A percentile compares a stretch with the other conserved stretches of the same genome.
phyloP scores from a whole-genome alignment of 2,888 invertebrate genomes.

The Saturnia pavonia region DNA sequence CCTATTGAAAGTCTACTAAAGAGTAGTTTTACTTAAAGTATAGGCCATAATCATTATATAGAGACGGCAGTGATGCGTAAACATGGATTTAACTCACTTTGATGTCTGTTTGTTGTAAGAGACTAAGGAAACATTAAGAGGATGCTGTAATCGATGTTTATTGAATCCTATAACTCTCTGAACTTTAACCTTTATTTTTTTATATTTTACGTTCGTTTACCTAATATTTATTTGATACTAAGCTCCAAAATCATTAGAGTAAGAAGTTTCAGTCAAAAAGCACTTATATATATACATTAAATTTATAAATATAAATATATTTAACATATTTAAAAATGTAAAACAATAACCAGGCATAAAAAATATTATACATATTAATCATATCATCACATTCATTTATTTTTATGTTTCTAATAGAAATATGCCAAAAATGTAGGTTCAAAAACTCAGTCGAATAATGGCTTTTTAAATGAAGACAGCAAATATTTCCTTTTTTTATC shows the following conservation, averaged over 20 bases:
- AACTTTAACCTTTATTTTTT: conserved; percentile 4
- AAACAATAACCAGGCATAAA: background rate
- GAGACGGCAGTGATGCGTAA: conserved; percentile 31
- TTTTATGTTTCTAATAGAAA: background rate
- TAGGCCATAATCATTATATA: conserved; percentile 27
- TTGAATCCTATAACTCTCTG: conserved; percentile 13
- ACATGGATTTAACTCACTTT: conserved; percentile 38
- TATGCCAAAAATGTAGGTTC: background rate
- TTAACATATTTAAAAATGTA: no score
- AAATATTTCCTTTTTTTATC: conserved; percentile 1
- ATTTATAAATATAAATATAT: no score
- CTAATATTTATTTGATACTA: background rate
- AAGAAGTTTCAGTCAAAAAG: no score
- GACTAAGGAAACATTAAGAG: conserved; percentile 22
- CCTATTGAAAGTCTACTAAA: background rate
- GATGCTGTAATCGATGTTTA: conserved; percentile 16
- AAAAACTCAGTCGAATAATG: background rate
- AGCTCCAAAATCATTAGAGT: background rate
- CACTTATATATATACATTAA: no score
- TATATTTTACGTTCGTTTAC: background rate
- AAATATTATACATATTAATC: background rate
- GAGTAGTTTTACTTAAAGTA: conserved; percentile 7
- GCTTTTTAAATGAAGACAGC: background rate
- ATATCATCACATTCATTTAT: background rate
- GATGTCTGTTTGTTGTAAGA: conserved; percentile 31